Percentiles rank a stretch among this genome's conserved stretches.
Evolutionary conservation across 2,113 vertebrate genomes (phyloP).

Genomic region (Equus quagga): DNA sequence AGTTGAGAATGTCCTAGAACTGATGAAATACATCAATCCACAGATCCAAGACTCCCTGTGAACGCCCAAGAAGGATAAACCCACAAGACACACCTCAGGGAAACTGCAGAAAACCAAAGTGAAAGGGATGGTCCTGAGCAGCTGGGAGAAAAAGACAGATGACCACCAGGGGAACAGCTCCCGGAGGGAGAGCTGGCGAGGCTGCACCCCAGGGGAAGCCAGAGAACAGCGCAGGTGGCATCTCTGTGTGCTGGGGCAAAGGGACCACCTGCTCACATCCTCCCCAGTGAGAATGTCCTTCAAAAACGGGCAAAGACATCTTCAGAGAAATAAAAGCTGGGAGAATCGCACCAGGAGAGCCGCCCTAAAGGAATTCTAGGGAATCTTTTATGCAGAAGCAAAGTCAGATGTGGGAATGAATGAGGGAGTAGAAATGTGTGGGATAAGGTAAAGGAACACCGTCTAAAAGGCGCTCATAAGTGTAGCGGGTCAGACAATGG

Average conservation of each 20-base stretch:
- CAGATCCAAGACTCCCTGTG: not conserved
- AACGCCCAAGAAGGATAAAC: not conserved
- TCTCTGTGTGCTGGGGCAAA: accelerated
- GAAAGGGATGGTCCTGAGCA: not conserved
- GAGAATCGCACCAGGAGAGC: not conserved
- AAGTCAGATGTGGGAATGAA: not conserved
- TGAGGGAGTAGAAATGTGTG: accelerated
- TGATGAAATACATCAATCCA: not conserved
- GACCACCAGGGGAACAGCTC: accelerated
- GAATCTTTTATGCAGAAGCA: not conserved
- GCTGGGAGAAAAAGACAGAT: not conserved
- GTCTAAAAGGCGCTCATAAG: accelerated
- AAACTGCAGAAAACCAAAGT: not conserved
- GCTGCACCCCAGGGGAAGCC: not conserved
- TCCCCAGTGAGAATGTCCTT: not conserved
- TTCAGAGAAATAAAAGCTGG: not conserved
- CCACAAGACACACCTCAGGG: not conserved
- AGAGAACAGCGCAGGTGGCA: not conserved
- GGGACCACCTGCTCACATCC: accelerated
- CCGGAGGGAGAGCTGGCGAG: accelerated
- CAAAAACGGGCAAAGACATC: not conserved
- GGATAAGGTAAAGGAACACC: accelerated
- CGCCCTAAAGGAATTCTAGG: not conserved
- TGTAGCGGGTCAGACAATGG: accelerated
- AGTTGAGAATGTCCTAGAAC: not conserved